Percentiles rank a stretch among this genome's conserved stretches.
Conservation (phyloP, 23 tunicate species). For the Trididemnum nubilum region DNA sequence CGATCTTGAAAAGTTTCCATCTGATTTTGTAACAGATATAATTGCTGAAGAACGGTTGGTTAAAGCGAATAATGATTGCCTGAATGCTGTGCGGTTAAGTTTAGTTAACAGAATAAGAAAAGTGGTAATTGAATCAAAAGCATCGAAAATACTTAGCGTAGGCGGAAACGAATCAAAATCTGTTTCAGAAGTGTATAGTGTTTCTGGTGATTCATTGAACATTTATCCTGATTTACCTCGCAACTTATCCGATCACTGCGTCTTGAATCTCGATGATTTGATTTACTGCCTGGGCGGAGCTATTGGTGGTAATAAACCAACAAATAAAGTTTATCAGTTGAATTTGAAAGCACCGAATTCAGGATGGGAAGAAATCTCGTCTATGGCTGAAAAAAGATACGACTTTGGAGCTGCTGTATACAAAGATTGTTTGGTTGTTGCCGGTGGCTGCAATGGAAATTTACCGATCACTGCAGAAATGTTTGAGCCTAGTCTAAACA, state of each 20-base stretch:
- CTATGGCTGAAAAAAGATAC: neutral
- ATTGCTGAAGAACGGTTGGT: neutral
- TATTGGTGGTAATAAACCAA: neutral
- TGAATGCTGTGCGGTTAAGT: neutral
- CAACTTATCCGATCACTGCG: neutral
- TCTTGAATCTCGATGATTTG: neutral
- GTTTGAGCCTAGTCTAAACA: neutral
- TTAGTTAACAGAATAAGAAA: neutral
- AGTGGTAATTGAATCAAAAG: neutral
- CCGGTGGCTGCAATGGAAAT: neutral
- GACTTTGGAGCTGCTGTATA: neutral
- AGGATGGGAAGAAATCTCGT: neutral
- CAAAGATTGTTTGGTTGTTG: neutral
- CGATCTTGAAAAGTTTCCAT: neutral
- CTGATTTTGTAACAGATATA: neutral
- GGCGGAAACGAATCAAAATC: neutral
- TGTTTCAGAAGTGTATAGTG: neutral
- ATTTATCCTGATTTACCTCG: neutral
- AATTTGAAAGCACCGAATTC: neutral
- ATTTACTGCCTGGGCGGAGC: neutral
- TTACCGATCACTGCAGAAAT: neutral
- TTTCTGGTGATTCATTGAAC: neutral
- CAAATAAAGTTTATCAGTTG: neutral
- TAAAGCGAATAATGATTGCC: neutral
- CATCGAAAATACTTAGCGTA: neutral